Base-by-base conservation (phyloP, 2,113 vertebrate species). In the Poicephalus gulielmi region DNA sequence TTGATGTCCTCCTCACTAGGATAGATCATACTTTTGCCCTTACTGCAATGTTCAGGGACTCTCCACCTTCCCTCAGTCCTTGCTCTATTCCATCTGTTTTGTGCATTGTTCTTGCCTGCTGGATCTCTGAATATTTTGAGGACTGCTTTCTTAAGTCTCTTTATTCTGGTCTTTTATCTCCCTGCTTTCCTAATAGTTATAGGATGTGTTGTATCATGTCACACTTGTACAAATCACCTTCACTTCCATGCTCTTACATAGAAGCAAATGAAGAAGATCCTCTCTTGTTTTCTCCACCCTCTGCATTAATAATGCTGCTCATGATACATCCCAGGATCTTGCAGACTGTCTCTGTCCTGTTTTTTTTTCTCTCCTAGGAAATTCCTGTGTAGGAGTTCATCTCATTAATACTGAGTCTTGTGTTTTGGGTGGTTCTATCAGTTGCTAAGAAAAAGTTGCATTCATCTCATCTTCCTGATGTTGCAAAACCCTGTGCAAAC, bases 341-440 rank as follows among this genome's bases (percentile, higher is more conserved):
- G 60, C 77, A 55, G 22, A 13, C 47, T 8, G 4, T 60, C 20
- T 90, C 68, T 68, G 9, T 57, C 23, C 43, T 64, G 11, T 27
- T 2, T 71, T 3, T 71, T 92, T 88, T 81, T 55, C 70, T 90
- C 33, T 68, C 64, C 68, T 53, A 70, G 62, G 15, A 74, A 81
- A 75, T 37, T 50, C 31, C 15, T 79, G 7, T 57, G 62, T 84
- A 60, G 86, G 62, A 75, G 47, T 86, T 95, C 55, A 73, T 85
- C 81, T 89, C 57, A 60, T 66, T 82, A 84, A 79, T n/a, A 64
- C 6, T 19, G 35, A 27, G 9, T 37, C 59, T 75, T 50, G 6
- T 78, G 69, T 84, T 94, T 89, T 68, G 83, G 39, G 50, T 91
- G 68, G 83, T 84, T 94, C 91, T 91, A 16, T 76, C 50, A 47